Evolutionary conservation across 2,888 invertebrate genomes (phyloP).

Genomic region (Rhaphigaster nebulosa): DNA sequence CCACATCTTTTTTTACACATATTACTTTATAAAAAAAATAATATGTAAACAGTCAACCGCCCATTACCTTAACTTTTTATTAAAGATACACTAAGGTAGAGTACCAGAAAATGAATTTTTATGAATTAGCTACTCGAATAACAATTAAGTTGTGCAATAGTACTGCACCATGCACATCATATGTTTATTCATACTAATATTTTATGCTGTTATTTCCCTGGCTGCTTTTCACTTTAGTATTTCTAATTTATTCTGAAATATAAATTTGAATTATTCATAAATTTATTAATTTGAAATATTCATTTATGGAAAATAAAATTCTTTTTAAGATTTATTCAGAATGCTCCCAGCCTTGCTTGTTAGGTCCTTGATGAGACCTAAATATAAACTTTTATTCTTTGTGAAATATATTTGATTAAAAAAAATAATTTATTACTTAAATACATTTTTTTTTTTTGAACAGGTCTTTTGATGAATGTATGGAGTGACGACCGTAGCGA

Average conservation of each 20-base stretch:
- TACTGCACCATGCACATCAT: no score
- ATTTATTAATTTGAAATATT: not conserved
- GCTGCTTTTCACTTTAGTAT: not conserved
- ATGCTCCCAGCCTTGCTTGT: not conserved
- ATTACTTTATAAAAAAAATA: no score
- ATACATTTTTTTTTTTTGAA: not conserved
- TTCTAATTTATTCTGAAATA: not conserved
- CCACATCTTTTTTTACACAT: no score
- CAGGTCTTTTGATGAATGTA: slow-evolving; percentile 36
- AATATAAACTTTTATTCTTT: not conserved
- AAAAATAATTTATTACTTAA: not conserved
- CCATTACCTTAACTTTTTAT: no score
- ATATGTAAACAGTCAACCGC: no score
- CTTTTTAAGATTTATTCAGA: not conserved
- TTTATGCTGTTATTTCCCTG: no score
- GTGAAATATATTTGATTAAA: not conserved
- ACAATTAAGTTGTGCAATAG: no score
- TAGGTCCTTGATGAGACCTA: not conserved
- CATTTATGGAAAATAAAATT: not conserved
- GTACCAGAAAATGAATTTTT: no score
- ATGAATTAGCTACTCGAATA: no score
- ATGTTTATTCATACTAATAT: not conserved
- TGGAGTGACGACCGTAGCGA: slow-evolving; percentile 21
- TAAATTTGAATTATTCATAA: not conserved
- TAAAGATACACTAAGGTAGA: no score